Base-by-base conservation (phyloP, 2,888 invertebrate genomes). In the Dasysyrphus albostriatus region DNA sequence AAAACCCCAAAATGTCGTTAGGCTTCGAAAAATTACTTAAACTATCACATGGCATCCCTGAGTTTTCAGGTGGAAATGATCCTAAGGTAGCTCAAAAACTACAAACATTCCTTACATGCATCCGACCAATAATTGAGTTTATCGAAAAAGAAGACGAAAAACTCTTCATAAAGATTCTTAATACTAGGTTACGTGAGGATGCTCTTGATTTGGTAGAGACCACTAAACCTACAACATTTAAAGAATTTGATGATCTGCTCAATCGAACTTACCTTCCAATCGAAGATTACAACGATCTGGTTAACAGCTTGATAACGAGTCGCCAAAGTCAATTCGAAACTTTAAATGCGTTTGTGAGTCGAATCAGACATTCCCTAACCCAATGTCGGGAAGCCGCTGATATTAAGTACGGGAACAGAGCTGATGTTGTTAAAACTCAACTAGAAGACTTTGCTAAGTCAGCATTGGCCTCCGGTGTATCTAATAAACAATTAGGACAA, bases 321-420 rank as follows among this genome's bases (percentile, higher is more conserved):
- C 58, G 58, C 16, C 58, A 59, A 59, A 59, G 58, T 37, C n/a
- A 12, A 10, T 59, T 59, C 19, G 37, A 59, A 10, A 37, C 58
- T 5, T 37, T 59, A 19, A 39, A 39, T 39, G 37, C 10, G 0
- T 39, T 39, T 3, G 37, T 59, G 5, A 59, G 58, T 19, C 3
- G 16, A 7, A 3, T 59, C 16, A 8, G 37, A 5, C 37, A 59
- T 12, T 10, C 9, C 3, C 5, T 59, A 37, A 37, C 37, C 1
- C 58, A 59, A 16, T 59, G 58, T 37, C 34, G 19, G 1, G 58
- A 59, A 4, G 37, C 39, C 0, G 59, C 59, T 2, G 59, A 61
- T 3, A 37, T 61, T 1, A 39, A 39, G 19, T 39, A 37, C 7
- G 37, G 37, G 10, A 10, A 39, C 9, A 39, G 3, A 3, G 0